These are phyloP conservation scores for Gambusia holbrooki DNA, from an alignment of 2,113 vertebrate species.

Conservation along the genomic window DNA sequence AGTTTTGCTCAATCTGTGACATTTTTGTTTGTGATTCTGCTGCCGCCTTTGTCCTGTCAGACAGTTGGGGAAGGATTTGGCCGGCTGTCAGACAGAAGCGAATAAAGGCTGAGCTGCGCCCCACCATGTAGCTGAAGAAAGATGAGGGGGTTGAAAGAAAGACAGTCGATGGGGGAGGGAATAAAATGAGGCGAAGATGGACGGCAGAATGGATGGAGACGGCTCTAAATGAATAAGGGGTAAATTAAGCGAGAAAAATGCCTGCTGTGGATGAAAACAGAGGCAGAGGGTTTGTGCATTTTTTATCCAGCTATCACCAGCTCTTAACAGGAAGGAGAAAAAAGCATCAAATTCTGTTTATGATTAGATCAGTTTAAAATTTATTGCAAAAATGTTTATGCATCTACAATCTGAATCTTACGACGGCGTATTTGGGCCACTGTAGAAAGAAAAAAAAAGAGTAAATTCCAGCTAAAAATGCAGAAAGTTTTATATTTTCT, in stretches of 20 bases:
- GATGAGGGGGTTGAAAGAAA: slow-evolving; percentile 10
- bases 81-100: slow-evolving; percentile 50
- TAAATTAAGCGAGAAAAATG: slow-evolving; percentile 16
- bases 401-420: neutral
- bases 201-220: slow-evolving; percentile 12
- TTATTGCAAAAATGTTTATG: neutral
- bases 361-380: neutral
- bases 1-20: neutral
- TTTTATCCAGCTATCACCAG: neutral
- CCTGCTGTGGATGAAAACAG: neutral
- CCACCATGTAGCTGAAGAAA: neutral
- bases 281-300: neutral
- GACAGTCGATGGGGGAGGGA: slow-evolving; percentile 21
- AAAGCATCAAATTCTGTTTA: neutral
- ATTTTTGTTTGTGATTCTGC: neutral
- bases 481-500: no score
- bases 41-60: slow-evolving; percentile 57
- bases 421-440: no score
- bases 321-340: neutral
- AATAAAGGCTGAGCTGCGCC: slow-evolving; percentile 41
- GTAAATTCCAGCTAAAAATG: no score
- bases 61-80: slow-evolving; percentile 46
- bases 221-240: slow-evolving; percentile 1
- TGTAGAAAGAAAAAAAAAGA: no score
- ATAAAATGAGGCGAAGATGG: slow-evolving; percentile 23